A percentile compares a stretch with the other conserved stretches of the same genome.
Evolutionary conservation across 53 echinoderm and acorn worm genomes (phyloP).

Genomic region (Stichopus horrens): DNA sequence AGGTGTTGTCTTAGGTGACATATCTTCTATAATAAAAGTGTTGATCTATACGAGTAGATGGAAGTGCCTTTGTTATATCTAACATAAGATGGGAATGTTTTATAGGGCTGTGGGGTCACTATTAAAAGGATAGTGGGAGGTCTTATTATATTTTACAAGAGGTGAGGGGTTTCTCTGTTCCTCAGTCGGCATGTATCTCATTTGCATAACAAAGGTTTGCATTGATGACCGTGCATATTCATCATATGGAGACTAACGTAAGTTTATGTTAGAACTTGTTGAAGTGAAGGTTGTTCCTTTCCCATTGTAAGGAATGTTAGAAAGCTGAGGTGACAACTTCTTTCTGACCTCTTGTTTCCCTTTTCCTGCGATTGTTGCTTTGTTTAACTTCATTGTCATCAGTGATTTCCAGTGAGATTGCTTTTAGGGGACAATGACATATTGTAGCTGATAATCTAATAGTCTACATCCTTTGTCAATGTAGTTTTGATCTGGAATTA

Average conservation of each 20-base stretch:
- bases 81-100: background rate
- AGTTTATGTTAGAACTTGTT: slow-evolving; percentile 24
- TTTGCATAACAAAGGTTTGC: slow-evolving; percentile 8
- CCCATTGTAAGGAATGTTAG: background rate
- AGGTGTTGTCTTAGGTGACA: background rate
- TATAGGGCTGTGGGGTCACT: background rate
- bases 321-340: background rate
- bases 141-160: too few species aligned
- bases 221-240: slow-evolving; percentile 26
- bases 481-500: too few species aligned
- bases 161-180: background rate
- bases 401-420: too few species aligned
- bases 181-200: background rate
- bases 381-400: background rate
- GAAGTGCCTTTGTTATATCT: background rate
- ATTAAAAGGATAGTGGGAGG: too few species aligned
- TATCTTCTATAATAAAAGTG: too few species aligned
- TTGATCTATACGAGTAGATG: too few species aligned
- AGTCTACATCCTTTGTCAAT: too few species aligned
- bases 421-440: too few species aligned
- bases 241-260: slow-evolving; percentile 32
- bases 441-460: too few species aligned
- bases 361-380: background rate
- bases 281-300: background rate
- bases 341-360: background rate